Base-by-base conservation (phyloP, 2,113 vertebrate genomes). In the Nettapus auritus region DNA sequence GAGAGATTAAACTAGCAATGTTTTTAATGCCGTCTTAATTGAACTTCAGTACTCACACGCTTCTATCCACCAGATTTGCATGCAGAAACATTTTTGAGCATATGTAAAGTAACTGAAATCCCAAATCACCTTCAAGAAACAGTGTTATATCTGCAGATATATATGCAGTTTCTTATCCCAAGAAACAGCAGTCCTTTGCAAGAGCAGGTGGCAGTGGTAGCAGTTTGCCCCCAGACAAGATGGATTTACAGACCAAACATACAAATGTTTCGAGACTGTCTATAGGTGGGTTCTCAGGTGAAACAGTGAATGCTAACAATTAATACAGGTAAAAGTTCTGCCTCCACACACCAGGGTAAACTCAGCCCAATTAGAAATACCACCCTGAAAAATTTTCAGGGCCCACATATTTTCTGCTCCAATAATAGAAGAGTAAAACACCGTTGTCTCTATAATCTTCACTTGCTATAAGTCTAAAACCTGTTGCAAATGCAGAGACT, bases 241-340 rank as follows among this genome's bases (percentile, higher is more conserved):
- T 78, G 46, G 33, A n/a, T 15, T 8, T 2, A 8, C 6, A 56
- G 0, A 11, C 0, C 9, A 33, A 60, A n/a, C 0, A 0, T 3
- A 5, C 3, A 1, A 40, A 38, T 7, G 13, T 68, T 62, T 42
- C 12, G 14, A 55, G 31, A 8, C 11, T 64, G 14, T 4, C 21
- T 40, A 4, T 2, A 59, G 29, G 19, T 5, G 16, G 12, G 36
- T 11, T 48, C 12, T 16, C 38, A 44, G 50, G 60, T 66, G 29
- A 85, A 74, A 59, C 9, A 36, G 4, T 21, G 21, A 33, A 40
- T 25, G 1, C 16, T 4, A n/a, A 52, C 5, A 42, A 6, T 3
- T 29, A 29, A 50, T 4, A 4, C 8, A 90, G 13, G 40, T 28
- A 16, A 48, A 64, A 56, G 4, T 52, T 73, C 8, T 7, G 13